Conservation (phyloP, 2,888 invertebrate genomes). For the Carabus problematicus region DNA sequence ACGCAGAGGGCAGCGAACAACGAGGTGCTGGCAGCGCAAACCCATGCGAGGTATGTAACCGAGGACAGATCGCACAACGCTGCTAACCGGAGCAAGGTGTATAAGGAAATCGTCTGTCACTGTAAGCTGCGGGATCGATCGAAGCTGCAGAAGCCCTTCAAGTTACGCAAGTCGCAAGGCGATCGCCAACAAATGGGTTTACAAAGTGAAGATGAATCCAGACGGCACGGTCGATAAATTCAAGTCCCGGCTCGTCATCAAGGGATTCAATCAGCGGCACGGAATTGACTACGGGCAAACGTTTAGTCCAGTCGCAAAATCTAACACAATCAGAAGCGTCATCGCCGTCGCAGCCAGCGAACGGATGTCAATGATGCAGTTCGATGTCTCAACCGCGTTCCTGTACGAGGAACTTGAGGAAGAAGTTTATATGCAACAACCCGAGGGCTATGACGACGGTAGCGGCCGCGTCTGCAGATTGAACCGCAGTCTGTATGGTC, state of each 20-base stretch:
- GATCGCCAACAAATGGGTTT: conserved; percentile 49
- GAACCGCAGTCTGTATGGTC: conserved; percentile 53
- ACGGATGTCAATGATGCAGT: conserved; percentile 41
- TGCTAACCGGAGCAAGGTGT: not conserved
- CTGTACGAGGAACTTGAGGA: conserved; percentile 49
- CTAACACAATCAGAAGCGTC: conserved; percentile 35
- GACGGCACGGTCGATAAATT: conserved; percentile 43
- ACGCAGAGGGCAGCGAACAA: conserved; percentile 22
- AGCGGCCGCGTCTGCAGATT: conserved; percentile 50
- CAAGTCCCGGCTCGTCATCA: conserved; percentile 48
- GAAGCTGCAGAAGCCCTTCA: not conserved
- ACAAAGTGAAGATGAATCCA: conserved; percentile 44
- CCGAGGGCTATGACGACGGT: conserved; percentile 51
- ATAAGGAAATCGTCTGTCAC: conserved; percentile 26
- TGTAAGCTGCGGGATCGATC: too few species aligned
- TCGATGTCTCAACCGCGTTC: conserved; percentile 44
- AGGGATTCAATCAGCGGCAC: conserved; percentile 37
- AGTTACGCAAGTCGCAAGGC: conserved; percentile 32
- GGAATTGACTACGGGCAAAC: conserved; percentile 46
- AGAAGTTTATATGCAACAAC: conserved; percentile 52
- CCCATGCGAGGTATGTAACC: not conserved
- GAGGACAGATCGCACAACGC: not conserved
- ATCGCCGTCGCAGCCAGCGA: conserved; percentile 44
- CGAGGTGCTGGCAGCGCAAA: conserved; percentile 15
- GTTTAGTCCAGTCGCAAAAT: conserved; percentile 47